A percentile compares a stretch with the other conserved stretches of the same genome.
These are phyloP conservation scores for Tenthredo mesomela DNA, from an alignment of 2,888 invertebrate genomes.

Conservation along the genomic window DNA sequence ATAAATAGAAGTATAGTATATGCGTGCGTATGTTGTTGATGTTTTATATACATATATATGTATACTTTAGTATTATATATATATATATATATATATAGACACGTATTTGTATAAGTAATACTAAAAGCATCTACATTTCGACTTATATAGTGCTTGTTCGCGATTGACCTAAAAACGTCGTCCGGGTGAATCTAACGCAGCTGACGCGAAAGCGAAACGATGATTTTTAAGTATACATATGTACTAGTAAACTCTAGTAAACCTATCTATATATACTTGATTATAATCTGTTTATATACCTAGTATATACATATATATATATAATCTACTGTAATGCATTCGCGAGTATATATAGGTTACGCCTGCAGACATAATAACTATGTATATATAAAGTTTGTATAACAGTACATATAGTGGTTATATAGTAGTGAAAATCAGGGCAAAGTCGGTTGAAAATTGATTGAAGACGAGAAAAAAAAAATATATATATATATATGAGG, in stretches of 20 bases:
- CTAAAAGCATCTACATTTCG: background rate
- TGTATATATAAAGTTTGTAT: background rate
- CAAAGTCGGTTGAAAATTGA: too few species aligned
- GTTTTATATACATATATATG: background rate
- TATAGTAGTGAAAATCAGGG: too few species aligned
- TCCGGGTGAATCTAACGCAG: background rate
- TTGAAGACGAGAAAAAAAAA: background rate
- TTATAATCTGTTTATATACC: constrained; percentile 6
- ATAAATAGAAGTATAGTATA: background rate
- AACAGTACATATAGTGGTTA: background rate
- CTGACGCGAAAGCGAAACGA: background rate
- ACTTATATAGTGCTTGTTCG: background rate
- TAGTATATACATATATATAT: background rate
- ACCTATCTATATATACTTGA: background rate
- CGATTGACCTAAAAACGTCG: constrained; percentile 22
- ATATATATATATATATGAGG: too few species aligned
- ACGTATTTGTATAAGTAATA: background rate
- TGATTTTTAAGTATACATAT: background rate
- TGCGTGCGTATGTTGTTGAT: background rate
- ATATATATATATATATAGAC: background rate
- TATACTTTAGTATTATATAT: background rate
- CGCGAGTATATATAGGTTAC: background rate
- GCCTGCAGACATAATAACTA: background rate
- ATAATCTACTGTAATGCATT: background rate
- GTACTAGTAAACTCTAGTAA: too few species aligned